Conservation (phyloP, 2,888 invertebrate species). For the Plagodis dolabraria region DNA sequence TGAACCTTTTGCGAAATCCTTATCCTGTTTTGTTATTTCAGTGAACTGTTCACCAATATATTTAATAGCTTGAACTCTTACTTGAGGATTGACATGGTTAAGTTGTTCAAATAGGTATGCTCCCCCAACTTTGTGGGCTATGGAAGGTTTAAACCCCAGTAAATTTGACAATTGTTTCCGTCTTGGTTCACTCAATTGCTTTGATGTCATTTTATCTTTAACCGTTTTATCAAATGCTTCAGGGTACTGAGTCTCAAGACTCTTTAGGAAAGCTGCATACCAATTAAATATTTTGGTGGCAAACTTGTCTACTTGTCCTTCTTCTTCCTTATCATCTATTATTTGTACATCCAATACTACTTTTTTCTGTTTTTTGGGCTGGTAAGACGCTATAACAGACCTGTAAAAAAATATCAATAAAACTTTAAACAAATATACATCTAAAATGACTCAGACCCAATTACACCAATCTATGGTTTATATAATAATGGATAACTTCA, state of each 20-base stretch:
- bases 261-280: conserved; percentile 84
- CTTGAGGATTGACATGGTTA: conserved; percentile 88
- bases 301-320: conserved; percentile 45
- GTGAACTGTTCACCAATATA: conserved; percentile 85
- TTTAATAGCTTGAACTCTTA: conserved; percentile 88
- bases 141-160: conserved; percentile 83
- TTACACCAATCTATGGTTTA: no score
- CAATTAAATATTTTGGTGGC: conserved; percentile 71
- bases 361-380: conserved; percentile 18
- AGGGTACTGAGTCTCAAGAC: conserved; percentile 89
- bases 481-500: no score
- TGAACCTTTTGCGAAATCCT: conserved; percentile 86
- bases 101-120: conserved; percentile 88
- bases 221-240: conserved; percentile 88
- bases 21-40: conserved; percentile 76
- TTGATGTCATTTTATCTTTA: conserved; percentile 80
- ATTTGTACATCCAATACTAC: conserved; percentile 63
- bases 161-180: conserved; percentile 70
- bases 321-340: conserved; percentile 72
- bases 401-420: conserved; percentile 61
- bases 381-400: conserved; percentile 72
- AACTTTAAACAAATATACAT: no score
- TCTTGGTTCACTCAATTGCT: conserved; percentile 34
- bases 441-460: no score
- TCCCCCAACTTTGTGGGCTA: conserved; percentile 78